These are phyloP conservation scores for Eucera pruinosa DNA, from an alignment of 2,888 invertebrate species.

Conservation along the genomic window DNA sequence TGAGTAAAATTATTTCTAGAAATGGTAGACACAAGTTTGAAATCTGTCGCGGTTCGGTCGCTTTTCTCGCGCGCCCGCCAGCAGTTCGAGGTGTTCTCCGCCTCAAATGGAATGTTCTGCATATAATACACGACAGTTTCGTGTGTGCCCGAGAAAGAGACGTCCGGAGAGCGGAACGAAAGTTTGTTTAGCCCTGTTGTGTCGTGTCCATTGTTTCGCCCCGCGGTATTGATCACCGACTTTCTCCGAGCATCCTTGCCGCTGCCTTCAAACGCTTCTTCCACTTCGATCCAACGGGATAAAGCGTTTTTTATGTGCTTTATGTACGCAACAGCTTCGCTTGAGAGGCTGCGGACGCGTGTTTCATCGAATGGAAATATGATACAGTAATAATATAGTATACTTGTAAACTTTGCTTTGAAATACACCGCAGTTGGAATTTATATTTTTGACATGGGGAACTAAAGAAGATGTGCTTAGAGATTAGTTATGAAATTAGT, in stretches of 20 bases:
- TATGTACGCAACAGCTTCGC: background rate
- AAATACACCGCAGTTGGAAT: background rate
- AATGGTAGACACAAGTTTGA: constrained; percentile 84
- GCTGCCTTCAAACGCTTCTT: constrained; percentile 39
- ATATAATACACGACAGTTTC: constrained; percentile 36
- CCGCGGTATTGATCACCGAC: constrained; percentile 62
- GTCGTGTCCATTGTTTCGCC: constrained; percentile 57
- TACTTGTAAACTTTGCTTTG: too few relatives aligned
- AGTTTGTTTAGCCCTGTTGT: constrained; percentile 51
- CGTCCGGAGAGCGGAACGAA: constrained; percentile 49
- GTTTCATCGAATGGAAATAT: background rate
- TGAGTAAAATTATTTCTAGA: constrained; percentile 69
- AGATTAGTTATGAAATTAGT: constrained; percentile 1
- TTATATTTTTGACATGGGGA: background rate
- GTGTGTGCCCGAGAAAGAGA: constrained; percentile 54
- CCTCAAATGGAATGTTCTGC: constrained; percentile 24
- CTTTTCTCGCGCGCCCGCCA: constrained; percentile 49
- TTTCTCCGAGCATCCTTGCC: constrained; percentile 55
- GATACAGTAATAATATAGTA: too few relatives aligned
- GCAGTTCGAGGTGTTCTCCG: constrained; percentile 1
- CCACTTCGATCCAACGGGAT: constrained; percentile 12
- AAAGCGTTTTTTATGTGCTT: constrained; percentile 18
- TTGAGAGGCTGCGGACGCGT: background rate
- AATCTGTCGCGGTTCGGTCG: constrained; percentile 71
- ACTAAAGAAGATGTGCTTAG: too few relatives aligned